A percentile compares a stretch with the other conserved stretches of the same genome.
These are phyloP conservation scores for Ornithoptera alexandrae DNA, from an alignment of 2,888 invertebrate species.

Conservation along the genomic window DNA sequence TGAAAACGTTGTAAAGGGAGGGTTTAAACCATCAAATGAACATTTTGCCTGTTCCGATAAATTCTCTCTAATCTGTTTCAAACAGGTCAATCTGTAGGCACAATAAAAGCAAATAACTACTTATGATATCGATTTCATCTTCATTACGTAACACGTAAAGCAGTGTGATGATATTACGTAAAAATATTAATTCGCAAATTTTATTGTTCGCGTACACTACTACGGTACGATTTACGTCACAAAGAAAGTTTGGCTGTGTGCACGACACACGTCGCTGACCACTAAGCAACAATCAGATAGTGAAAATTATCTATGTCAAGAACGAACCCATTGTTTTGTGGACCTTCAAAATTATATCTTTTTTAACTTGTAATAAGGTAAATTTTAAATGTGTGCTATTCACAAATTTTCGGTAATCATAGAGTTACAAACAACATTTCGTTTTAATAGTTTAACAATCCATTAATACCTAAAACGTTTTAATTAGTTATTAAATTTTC, in stretches of 20 bases:
- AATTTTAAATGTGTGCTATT: no score
- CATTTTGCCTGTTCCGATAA: no score
- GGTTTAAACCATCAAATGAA: no score
- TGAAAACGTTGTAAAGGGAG: no score
- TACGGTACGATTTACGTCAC: constrained; percentile 12
- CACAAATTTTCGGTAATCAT: no score
- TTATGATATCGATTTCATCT: not conserved
- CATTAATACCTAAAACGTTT: no score
- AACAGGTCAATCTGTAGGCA: not conserved
- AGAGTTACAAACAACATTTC: no score
- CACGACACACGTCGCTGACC: constrained; percentile 5
- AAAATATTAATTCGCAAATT: constrained; percentile 18
- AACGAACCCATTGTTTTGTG: constrained; percentile 10
- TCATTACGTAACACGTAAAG: constrained; percentile 23
- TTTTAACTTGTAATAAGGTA: not conserved
- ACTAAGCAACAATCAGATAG: constrained; percentile 1
- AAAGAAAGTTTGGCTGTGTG: constrained; percentile 16
- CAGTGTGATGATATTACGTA: constrained; percentile 7
- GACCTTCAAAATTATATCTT: not conserved
- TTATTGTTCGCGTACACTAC: constrained; percentile 15
- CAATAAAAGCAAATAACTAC: not conserved
- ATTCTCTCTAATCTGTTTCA: not conserved
- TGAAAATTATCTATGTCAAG: constrained; percentile 18
- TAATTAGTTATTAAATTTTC: no score
- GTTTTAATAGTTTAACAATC: no score